These are phyloP conservation scores for Antechinus stuartii DNA, from an alignment of 2,113 vertebrate species.

Conservation along the genomic window DNA sequence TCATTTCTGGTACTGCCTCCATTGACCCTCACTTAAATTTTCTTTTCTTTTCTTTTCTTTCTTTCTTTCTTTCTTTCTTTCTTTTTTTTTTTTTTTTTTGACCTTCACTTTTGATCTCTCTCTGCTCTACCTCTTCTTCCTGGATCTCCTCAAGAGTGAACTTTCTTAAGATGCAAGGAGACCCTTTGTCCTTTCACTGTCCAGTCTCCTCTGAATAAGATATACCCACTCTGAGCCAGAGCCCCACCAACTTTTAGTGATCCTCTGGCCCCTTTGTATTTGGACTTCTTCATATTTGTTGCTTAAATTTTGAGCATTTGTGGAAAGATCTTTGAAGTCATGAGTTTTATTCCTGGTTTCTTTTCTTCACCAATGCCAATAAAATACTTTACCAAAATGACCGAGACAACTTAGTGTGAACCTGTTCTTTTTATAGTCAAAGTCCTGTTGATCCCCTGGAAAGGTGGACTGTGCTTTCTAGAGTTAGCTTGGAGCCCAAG, in stretches of 20 bases:
- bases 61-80: too few species aligned
- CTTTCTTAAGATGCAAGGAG: neutral
- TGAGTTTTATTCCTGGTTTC: neutral
- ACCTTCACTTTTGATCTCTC: neutral
- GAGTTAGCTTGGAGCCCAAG: neutral
- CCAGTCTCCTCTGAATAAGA: neutral
- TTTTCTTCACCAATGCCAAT: neutral
- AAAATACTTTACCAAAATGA: neutral
- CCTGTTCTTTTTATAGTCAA: neutral
- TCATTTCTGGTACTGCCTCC: neutral
- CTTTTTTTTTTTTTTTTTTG: too few species aligned
- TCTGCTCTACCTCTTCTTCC: neutral
- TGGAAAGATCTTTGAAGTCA: neutral
- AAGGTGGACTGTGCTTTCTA: neutral
- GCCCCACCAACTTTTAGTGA: neutral
- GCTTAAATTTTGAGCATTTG: neutral
- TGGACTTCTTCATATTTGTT: neutral
- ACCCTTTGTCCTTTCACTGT: neutral
- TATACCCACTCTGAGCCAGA: neutral
- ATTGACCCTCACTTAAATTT: neutral
- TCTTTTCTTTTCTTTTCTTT: too few species aligned
- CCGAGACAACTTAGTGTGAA: neutral
- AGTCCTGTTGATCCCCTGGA: neutral
- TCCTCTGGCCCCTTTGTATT: neutral
- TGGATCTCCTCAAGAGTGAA: neutral